Evolutionary conservation across 1,140 invertebrate genomes (phyloP), one percentile per base, ranked within the genome.

Genomic region (Orchestia grillus): DNA sequence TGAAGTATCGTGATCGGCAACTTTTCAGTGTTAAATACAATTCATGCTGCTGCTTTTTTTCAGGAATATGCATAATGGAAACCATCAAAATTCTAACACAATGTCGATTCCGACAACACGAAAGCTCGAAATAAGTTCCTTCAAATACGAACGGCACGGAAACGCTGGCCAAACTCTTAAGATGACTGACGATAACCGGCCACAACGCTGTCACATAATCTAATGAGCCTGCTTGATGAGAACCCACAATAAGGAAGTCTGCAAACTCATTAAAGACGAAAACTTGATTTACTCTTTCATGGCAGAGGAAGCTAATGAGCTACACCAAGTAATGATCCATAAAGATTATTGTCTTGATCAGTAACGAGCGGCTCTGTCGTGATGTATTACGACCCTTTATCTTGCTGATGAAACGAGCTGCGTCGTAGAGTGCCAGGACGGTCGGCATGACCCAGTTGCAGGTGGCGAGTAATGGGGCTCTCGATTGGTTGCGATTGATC

Each of bases 271-370:
- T 77, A 77, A 77, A 77, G 62, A 36, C 62, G 36, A 77, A 77
- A 77, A 77, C 62, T 77, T 77, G 62, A 77, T 77, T 19, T 77
- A 77, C 62, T 77, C 62, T 36, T 77, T 77, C 62, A 23, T 77
- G 28, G 62, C 11, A 77, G 62, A 77, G 62, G 62, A 77, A 77
- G 62, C 36, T 77, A 77, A 77, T 77, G 62, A 77, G 62, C 62
- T 77, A 77, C 62, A 36, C 15, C 62, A 28, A 77, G 62, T 77
- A 77, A 77, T 77, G 62, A 77, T 77, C 62, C 62, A 77, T 77
- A 77, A 77, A 77, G 62, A 77, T 77, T 77, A 77, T 77, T 77
- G 62, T 77, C 62, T 77, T 77, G 62, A 77, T 77, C 62, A 77
- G 62, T 77, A 77, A 77, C 62, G 62, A 77, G 62, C 28, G 62